A percentile compares a stretch with the other conserved stretches of the same genome.
Conservation (phyloP, 2,113 vertebrate species). For the Mobula birostris region DNA sequence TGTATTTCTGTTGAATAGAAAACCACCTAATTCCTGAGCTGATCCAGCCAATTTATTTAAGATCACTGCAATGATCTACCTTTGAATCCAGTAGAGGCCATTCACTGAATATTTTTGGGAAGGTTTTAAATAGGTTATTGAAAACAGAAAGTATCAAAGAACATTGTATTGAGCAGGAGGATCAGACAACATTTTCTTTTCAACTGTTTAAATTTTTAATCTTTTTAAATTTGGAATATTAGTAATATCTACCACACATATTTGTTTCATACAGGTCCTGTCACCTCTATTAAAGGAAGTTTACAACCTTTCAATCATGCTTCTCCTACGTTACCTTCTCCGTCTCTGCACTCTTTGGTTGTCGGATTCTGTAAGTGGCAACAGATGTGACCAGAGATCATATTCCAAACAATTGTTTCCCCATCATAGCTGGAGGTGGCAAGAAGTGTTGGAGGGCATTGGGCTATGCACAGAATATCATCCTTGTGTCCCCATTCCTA, state of each 20-base stretch:
- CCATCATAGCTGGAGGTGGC: constrained; percentile 59
- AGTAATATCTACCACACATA: too few species aligned
- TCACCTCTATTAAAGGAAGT: neutral
- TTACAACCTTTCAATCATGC: neutral
- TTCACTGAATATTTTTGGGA: too few species aligned
- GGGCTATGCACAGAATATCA: constrained; percentile 57
- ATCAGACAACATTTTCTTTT: neutral
- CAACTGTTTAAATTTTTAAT: neutral
- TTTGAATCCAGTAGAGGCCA: too few species aligned
- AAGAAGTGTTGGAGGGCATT: constrained; percentile 60
- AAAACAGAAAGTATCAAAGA: too few species aligned
- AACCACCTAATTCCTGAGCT: neutral
- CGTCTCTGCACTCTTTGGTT: constrained; percentile 9
- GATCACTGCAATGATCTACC: neutral
- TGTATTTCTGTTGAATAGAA: neutral
- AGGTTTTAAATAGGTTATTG: too few species aligned
- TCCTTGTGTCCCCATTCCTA: constrained; percentile 55
- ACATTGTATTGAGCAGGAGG: too few species aligned
- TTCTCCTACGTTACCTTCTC: constrained; percentile 45
- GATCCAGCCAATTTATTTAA: neutral
- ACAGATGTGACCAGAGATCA: constrained; percentile 54
- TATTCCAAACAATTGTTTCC: constrained; percentile 63
- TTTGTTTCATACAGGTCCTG: too few species aligned
- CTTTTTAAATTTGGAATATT: neutral
- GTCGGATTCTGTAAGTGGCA: constrained; percentile 47